These are phyloP conservation scores for Ischnura elegans DNA, from an alignment of 2,888 invertebrate genomes.

Conservation along the genomic window DNA sequence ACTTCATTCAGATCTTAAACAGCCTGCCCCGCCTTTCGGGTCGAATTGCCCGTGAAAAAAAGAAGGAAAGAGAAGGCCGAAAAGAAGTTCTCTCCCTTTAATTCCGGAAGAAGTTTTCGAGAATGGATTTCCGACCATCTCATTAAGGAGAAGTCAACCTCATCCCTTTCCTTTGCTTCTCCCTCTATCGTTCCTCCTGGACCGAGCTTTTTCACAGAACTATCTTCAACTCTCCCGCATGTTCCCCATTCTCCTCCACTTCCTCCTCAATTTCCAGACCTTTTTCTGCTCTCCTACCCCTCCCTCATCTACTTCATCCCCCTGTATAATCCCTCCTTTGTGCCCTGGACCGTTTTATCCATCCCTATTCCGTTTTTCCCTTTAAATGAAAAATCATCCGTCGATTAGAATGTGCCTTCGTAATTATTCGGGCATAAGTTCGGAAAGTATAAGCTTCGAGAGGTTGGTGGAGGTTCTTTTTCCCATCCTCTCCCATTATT, in stretches of 20 bases:
- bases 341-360: background rate
- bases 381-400: background rate
- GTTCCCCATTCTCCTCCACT: background rate
- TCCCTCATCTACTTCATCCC: background rate
- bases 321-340: background rate
- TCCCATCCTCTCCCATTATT: background rate
- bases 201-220: too few species aligned
- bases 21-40: background rate
- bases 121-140: conserved; percentile 32
- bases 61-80: background rate
- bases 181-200: background rate
- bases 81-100: background rate
- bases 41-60: background rate
- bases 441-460: background rate
- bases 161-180: background rate
- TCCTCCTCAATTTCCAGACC: background rate
- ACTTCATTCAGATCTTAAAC: background rate
- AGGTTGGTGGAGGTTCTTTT: too few species aligned
- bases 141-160: conserved; percentile 19
- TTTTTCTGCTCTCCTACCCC: background rate
- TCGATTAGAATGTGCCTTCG: background rate
- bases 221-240: too few species aligned
- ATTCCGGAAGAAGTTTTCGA: conserved; percentile 24
- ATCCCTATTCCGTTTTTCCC: background rate
- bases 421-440: background rate